A percentile compares a stretch with the other conserved stretches of the same genome.
Conservation (phyloP, 2,113 vertebrate genomes). For the Notarius lentiginosus region DNA sequence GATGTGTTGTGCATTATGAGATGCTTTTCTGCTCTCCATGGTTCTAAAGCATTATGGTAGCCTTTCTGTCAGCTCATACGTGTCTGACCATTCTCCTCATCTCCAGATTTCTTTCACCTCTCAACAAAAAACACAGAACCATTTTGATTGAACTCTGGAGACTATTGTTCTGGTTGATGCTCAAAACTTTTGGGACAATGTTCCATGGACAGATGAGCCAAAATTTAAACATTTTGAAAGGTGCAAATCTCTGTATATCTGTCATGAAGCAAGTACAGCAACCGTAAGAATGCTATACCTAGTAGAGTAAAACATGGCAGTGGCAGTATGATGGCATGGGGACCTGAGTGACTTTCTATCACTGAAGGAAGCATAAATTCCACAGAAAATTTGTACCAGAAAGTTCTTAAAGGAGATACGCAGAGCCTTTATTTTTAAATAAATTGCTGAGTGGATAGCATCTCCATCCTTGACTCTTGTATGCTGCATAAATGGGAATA, state of each 20-base stretch:
- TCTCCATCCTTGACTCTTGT: too few species aligned
- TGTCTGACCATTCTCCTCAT: not conserved
- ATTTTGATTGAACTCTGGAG: not conserved
- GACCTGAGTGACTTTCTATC: not conserved
- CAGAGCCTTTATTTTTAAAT: too few species aligned
- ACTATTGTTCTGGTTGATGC: not conserved
- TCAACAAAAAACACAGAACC: not conserved
- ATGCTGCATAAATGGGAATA: too few species aligned
- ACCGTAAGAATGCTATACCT: not conserved
- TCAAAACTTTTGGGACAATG: not conserved
- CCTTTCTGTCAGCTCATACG: not conserved
- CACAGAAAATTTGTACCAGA: not conserved
- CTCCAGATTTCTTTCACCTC: not conserved
- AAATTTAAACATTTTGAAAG: not conserved
- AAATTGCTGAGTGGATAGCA: too few species aligned
- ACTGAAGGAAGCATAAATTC: not conserved
- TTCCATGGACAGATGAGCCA: not conserved
- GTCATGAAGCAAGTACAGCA: not conserved
- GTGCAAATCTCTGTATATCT: not conserved
- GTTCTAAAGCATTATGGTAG: not conserved
- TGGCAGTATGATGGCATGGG: not conserved
- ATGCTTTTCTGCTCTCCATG: not conserved
- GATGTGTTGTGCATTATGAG: not conserved
- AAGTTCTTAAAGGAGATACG: not conserved
- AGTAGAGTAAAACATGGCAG: not conserved